These are phyloP conservation scores for Sciurus niger DNA, from an alignment of 2,113 vertebrate species.

Conservation along the genomic window DNA sequence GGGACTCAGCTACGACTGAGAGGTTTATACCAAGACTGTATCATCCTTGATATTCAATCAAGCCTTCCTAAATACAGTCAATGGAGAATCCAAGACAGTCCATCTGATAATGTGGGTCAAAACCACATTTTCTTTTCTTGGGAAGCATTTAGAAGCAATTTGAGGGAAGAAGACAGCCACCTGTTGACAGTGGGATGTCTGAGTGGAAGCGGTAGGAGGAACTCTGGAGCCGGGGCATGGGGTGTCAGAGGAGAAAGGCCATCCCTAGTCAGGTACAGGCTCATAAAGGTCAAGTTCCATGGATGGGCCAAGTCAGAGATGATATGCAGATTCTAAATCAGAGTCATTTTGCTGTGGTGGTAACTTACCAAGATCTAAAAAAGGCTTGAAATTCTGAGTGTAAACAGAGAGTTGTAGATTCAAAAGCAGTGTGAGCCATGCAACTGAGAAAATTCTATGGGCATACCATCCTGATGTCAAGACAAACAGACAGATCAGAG, in stretches of 20 bases:
- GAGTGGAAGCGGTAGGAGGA: neutral
- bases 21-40: neutral
- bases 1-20: neutral
- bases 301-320: neutral
- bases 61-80: neutral
- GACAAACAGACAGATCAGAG: neutral
- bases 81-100: neutral
- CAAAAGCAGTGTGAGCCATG: neutral
- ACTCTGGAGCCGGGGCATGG: neutral
- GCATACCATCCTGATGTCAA: neutral
- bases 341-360: neutral
- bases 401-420: neutral
- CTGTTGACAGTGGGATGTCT: no score
- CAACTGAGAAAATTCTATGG: neutral
- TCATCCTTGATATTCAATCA: neutral
- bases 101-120: neutral
- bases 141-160: neutral
- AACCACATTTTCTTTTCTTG: neutral
- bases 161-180: neutral
- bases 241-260: neutral
- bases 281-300: neutral
- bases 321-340: neutral
- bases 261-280: fast-evolving
- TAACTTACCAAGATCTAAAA: neutral
- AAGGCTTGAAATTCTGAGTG: neutral